Evolutionary conservation across 2,888 invertebrate genomes (phyloP).

Genomic region (Carcina quercana): DNA sequence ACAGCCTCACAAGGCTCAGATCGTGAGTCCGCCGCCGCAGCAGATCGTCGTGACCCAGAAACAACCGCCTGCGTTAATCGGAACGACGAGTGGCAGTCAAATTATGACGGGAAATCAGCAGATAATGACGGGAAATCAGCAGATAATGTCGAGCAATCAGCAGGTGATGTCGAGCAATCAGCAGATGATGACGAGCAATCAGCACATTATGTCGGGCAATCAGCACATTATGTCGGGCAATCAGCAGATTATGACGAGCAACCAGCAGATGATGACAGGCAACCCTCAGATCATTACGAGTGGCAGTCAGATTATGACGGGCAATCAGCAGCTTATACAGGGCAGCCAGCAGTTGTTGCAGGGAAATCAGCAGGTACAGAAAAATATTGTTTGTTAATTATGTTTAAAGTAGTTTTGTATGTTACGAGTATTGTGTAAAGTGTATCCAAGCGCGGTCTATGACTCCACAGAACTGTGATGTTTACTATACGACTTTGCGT

Average conservation of each 20-base stretch:
- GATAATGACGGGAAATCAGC: conserved; percentile 29
- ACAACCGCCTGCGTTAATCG: conserved; percentile 54
- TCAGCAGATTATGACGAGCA: conserved; percentile 21
- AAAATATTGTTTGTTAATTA: too few relatives aligned
- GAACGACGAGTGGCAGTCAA: conserved; percentile 39
- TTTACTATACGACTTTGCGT: too few relatives aligned
- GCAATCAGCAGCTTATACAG: conserved; percentile 21
- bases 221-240: conserved; percentile 18
- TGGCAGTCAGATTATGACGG: conserved; percentile 14
- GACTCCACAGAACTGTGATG: too few relatives aligned
- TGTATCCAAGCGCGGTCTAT: too few relatives aligned
- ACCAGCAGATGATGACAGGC: conserved; percentile 22
- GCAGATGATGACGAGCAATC: conserved; percentile 22
- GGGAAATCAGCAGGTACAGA: conserved; percentile 18
- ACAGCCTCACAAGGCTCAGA: conserved; percentile 71
- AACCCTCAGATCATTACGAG: conserved; percentile 29
- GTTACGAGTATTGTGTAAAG: too few relatives aligned
- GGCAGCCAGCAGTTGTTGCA: conserved; percentile 42
- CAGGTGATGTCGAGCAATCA: conserved; percentile 20
- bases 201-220: conserved; percentile 29
- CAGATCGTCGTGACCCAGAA: conserved; percentile 62
- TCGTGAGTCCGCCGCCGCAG: conserved; percentile 47
- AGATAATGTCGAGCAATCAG: conserved; percentile 17
- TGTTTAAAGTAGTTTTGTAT: too few relatives aligned
- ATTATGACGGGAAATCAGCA: conserved; percentile 25